A percentile compares a stretch with the other conserved stretches of the same genome.
Evolutionary conservation across 2,797 vertebrate genomes (phyloP).

Genomic region (Parauchenoglanis ngamensis): DNA sequence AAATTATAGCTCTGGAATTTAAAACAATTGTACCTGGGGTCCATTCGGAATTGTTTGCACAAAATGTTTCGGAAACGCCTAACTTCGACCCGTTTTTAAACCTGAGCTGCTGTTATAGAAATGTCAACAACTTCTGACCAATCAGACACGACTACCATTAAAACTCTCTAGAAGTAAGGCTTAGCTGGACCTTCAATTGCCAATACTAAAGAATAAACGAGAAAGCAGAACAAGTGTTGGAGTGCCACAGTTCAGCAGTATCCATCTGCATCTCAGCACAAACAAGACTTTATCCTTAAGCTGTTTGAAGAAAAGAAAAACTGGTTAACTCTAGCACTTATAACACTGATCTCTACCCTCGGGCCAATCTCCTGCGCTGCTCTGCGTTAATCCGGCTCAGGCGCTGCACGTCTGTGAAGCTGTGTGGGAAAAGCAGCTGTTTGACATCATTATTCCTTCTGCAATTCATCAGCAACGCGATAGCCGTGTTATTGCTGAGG

Average conservation of each 20-base stretch:
- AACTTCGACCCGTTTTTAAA: neutral
- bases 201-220: neutral
- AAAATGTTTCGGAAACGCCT: neutral
- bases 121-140: neutral
- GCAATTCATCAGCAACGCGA: slow-evolving; percentile 53
- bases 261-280: slow-evolving; percentile 42
- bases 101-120: neutral
- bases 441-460: slow-evolving; percentile 44
- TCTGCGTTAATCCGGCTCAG: slow-evolving; percentile 45
- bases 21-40: neutral
- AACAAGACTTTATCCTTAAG: slow-evolving; percentile 23
- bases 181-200: neutral
- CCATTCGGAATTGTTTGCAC: neutral
- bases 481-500: slow-evolving; percentile 67
- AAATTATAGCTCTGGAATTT: neutral
- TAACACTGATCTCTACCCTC: slow-evolving; percentile 33
- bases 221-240: slow-evolving; percentile 46
- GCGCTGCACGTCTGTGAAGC: neutral
- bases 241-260: slow-evolving; percentile 14
- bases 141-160: neutral
- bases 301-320: neutral
- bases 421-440: slow-evolving; percentile 40
- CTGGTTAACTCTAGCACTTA: slow-evolving; percentile 27
- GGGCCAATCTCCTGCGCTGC: neutral
- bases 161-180: neutral